Base-by-base conservation (phyloP, 2,888 invertebrate genomes). In the Scaptomyza reducta region DNA sequence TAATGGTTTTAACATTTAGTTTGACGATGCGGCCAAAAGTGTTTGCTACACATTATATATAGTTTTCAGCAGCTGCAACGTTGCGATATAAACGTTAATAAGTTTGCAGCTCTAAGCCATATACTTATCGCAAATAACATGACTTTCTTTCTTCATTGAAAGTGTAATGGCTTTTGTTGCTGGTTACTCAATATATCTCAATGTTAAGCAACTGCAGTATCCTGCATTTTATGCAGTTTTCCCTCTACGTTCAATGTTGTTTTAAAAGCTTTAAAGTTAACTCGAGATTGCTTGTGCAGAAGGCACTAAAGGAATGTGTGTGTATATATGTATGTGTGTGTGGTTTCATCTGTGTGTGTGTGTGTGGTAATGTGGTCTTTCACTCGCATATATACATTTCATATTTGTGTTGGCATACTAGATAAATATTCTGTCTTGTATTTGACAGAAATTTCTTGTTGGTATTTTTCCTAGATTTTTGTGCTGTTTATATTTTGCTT, bases 181-280 rank as follows among this genome's bases (percentile, higher is more conserved):
- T 14, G 16, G 40, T 49, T 42, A 9, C 42, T 33, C 16, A 40
- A 41, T 22, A n/a, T 35, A n/a, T 33, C 13, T 33, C 4, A 2
- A 31, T 1, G 11, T 4, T 4, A 22, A 22, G 41, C 18, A 22
- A 65, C 27, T 65, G 73, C 54, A 59, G 47, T 22, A 4, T 22
- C 3, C 1, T 22, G 3, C 22, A 22, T 22, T 22, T 22, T 22
- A 2, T 27, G 27, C 27, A 27, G 27, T 27, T 27, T 66, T 51
- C n/a, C 45, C 42, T 16, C 45, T 16, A 60, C 56, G 57, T 45
- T 51, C 41, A 41, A 33, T 45, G 54, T 45, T 44, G 41, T 40
- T 47, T 53, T 35, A 70, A 66, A 50, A 31, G 68, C 70, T 68
- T 71, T 61, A 74, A 74, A 61, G 45, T 54, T 54, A 16, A 31